Percentiles rank a stretch among this genome's conserved stretches.
Evolutionary conservation across 2,888 invertebrate species (phyloP).

Genomic region (Craniophora ligustri): DNA sequence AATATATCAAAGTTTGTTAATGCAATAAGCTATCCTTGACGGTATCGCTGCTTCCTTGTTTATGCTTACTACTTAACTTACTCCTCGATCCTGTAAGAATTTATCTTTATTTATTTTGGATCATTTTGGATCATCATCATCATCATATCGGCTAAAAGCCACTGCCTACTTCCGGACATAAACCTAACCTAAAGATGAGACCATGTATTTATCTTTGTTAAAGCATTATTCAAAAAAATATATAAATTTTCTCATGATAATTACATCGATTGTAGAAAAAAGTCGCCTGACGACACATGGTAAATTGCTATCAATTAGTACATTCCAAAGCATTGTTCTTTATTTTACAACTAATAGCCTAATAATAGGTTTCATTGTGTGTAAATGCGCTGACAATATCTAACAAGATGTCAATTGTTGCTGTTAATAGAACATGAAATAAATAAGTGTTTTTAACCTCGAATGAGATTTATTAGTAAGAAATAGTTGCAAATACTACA

Average conservation of each 20-base stretch:
- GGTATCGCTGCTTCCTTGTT: no score
- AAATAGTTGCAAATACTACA: neutral
- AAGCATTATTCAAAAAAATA: no score
- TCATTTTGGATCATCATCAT: no score
- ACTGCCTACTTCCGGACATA: no score
- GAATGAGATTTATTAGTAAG: neutral
- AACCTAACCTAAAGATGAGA: no score
- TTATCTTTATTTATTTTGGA: no score
- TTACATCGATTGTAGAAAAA: constrained; percentile 13
- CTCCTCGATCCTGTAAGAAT: no score
- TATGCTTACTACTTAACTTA: no score
- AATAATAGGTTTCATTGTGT: constrained; percentile 37
- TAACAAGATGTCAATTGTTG: constrained; percentile 29
- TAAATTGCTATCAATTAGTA: constrained; percentile 30
- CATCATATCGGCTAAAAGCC: no score
- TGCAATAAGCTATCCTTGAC: no score
- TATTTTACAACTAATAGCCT: constrained; percentile 32
- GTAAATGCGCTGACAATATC: constrained; percentile 22
- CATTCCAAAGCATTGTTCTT: constrained; percentile 35
- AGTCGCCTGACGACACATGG: constrained; percentile 17
- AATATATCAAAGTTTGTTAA: no score
- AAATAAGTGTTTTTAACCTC: constrained; percentile 3
- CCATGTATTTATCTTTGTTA: no score
- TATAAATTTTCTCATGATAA: neutral
- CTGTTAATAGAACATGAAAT: constrained; percentile 23